These are phyloP conservation scores for Nicator chloris DNA, from an alignment of 2,113 vertebrate species.

Conservation along the genomic window DNA sequence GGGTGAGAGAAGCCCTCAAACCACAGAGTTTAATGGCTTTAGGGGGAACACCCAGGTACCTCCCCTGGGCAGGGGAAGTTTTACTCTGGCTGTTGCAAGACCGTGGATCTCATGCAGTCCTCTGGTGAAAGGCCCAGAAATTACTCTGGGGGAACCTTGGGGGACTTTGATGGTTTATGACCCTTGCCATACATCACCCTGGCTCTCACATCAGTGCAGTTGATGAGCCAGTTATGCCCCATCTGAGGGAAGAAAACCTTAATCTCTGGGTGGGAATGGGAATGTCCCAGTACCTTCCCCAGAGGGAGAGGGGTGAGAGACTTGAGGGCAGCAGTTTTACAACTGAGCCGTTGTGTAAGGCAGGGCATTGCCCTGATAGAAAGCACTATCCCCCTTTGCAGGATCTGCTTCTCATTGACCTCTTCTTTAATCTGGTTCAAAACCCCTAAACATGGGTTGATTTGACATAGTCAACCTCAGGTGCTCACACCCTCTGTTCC, in stretches of 20 bases:
- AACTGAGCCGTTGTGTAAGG: background rate
- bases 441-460: background rate
- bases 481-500: background rate
- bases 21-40: background rate
- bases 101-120: background rate
- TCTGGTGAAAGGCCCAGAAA: background rate
- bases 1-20: background rate
- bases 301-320: background rate
- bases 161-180: background rate
- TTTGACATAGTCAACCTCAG: background rate
- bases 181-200: background rate
- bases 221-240: background rate
- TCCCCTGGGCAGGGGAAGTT: background rate
- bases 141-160: background rate
- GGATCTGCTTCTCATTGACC: background rate
- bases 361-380: background rate
- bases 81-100: background rate
- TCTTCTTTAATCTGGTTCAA: background rate
- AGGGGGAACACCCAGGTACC: background rate
- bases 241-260: background rate
- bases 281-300: background rate
- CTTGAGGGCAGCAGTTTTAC: background rate
- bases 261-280: background rate
- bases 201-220: background rate
- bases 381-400: background rate